Percentiles rank a stretch among this genome's conserved stretches.
phyloP scores from a whole-genome alignment of 2,888 invertebrate genomes.

The Campoplex nolae region DNA sequence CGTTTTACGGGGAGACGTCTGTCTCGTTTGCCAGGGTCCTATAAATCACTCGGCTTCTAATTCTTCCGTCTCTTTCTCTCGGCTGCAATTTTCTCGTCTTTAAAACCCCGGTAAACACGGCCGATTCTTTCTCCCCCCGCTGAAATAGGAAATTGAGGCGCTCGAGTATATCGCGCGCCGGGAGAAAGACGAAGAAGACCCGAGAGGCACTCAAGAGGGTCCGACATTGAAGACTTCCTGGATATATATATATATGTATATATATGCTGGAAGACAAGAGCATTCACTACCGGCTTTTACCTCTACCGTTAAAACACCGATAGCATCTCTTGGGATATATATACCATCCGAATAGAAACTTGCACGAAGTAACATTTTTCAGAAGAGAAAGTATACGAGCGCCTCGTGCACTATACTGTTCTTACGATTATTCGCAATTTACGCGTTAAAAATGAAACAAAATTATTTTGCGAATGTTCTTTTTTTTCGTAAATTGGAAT shows the following conservation, averaged over 20 bases:
- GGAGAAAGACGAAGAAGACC: constrained; percentile 12
- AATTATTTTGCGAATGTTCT: not conserved
- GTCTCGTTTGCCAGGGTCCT: constrained; percentile 19
- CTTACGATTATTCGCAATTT: not conserved
- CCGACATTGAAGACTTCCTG: constrained; percentile 27
- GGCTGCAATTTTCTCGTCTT: constrained; percentile 15
- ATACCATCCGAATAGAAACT: constrained; percentile 19
- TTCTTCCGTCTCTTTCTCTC: constrained; percentile 11
- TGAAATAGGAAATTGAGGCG: constrained; percentile 25
- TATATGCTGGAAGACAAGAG: constrained; percentile 1
- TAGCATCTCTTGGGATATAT: constrained; percentile 45
- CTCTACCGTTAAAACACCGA: constrained; percentile 38
- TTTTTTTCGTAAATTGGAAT: not conserved
- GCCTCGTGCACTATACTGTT: not conserved
- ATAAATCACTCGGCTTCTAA: constrained; percentile 32
- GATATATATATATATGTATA: constrained; percentile 11
- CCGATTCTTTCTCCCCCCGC: not conserved
- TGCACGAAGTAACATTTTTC: constrained; percentile 4
- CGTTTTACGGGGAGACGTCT: constrained; percentile 14
- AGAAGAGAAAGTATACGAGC: constrained; percentile 1
- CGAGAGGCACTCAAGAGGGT: not conserved
- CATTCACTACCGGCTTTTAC: constrained; percentile 9
- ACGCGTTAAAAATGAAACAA: not conserved
- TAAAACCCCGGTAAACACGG: not conserved
- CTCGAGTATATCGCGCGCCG: not conserved